Conservation (phyloP, 2,113 vertebrate species). For the Gymnarchus niloticus region DNA sequence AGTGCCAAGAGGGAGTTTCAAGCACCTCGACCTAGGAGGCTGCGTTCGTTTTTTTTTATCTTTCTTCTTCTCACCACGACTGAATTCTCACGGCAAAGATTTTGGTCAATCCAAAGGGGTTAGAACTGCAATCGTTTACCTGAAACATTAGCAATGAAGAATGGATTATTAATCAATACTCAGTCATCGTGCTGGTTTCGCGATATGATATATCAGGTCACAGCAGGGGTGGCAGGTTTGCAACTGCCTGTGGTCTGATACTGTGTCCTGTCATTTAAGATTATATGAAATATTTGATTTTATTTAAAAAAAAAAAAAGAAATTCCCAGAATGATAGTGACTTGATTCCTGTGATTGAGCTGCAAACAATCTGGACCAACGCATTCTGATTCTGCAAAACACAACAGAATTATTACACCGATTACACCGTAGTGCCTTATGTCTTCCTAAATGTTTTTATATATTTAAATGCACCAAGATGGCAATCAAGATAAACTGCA, state of each 20-base stretch:
- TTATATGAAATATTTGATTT: background rate
- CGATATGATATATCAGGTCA: background rate
- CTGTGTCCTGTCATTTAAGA: background rate
- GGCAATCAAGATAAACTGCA: no score
- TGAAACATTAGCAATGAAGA: background rate
- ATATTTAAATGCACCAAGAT: no score
- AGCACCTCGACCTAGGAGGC: slow-evolving; percentile 32
- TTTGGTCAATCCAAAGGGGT: background rate
- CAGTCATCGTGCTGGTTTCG: background rate
- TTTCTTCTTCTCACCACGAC: background rate
- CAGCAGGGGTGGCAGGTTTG: background rate
- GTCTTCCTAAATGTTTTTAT: no score
- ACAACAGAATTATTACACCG: no score
- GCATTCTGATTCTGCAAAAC: no score
- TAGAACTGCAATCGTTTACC: background rate
- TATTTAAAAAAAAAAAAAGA: background rate
- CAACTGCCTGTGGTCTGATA: background rate
- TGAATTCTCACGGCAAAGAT: slow-evolving; percentile 3
- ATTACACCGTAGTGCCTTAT: no score
- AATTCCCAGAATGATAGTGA: background rate
- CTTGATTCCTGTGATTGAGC: background rate
- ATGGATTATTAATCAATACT: background rate
- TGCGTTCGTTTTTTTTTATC: slow-evolving; percentile 35
- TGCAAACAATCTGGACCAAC: no score
- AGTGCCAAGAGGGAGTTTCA: slow-evolving; percentile 22